These are phyloP conservation scores for Schlechtendalia chinensis DNA, from an alignment of 1,140 invertebrate species.

Conservation along the genomic window DNA sequence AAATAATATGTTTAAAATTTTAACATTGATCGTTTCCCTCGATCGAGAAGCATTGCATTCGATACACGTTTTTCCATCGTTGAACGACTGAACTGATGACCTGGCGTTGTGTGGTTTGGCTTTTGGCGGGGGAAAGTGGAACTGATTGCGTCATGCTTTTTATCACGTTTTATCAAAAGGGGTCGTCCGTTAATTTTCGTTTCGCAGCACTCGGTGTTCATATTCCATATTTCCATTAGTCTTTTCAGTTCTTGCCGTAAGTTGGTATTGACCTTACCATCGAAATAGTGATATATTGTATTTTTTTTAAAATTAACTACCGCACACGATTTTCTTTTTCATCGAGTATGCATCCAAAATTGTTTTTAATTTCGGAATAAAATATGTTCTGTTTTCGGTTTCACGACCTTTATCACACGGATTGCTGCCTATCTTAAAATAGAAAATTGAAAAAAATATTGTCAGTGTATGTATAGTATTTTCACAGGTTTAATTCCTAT, in stretches of 20 bases:
- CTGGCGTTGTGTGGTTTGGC: background rate
- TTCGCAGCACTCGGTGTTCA: background rate
- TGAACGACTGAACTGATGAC: background rate
- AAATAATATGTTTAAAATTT: too few species aligned
- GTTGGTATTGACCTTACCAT: background rate
- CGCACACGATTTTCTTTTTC: too few species aligned
- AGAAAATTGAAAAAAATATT: background rate
- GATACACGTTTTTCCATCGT: background rate
- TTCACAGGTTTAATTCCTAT: too few species aligned
- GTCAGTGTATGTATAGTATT: background rate
- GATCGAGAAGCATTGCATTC: slow-evolving; percentile 1
- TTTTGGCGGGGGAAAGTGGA: background rate
- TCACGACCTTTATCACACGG: slow-evolving; percentile 19
- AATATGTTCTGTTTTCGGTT: slow-evolving; percentile 2
- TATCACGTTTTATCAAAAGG: slow-evolving; percentile 38
- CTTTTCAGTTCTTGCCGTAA: background rate
- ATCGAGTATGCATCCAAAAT: background rate
- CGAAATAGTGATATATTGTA: background rate
- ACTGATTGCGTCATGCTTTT: slow-evolving; percentile 5
- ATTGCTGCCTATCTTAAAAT: slow-evolving; percentile 31
- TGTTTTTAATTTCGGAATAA: background rate
- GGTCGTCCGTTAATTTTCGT: slow-evolving; percentile 36
- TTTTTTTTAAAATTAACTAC: too few species aligned
- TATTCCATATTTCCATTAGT: background rate
- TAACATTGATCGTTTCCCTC: background rate